A percentile compares a stretch with the other conserved stretches of the same genome.
These are phyloP conservation scores for Aquila chrysaetos DNA, from an alignment of 2,797 vertebrate genomes.

Conservation along the genomic window DNA sequence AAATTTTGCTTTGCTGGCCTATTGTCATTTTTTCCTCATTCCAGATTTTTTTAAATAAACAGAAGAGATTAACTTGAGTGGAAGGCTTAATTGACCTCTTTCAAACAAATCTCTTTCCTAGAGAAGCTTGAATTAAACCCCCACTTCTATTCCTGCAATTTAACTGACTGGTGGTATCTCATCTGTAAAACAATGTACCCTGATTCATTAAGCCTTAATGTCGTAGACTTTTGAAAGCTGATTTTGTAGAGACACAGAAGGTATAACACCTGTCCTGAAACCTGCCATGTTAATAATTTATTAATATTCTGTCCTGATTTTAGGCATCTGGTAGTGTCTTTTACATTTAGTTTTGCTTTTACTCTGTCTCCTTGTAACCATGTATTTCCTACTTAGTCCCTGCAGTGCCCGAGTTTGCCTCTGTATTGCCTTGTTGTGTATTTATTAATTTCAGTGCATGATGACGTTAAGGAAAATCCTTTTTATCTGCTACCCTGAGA, in stretches of 20 bases:
- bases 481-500: neutral
- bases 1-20: neutral
- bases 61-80: constrained; percentile 29
- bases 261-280: neutral
- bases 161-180: neutral
- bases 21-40: neutral
- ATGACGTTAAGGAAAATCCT: neutral
- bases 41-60: neutral
- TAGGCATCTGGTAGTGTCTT: neutral
- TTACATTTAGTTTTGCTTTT: neutral
- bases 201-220: neutral
- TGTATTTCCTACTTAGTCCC: neutral
- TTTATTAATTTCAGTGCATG: neutral
- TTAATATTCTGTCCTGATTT: neutral
- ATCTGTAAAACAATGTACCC: neutral
- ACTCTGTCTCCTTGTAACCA: neutral
- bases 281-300: neutral
- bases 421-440: neutral
- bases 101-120: constrained; percentile 13
- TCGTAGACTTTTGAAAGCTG: neutral
- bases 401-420: neutral
- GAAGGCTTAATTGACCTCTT: constrained; percentile 34
- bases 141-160: neutral
- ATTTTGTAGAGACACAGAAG: neutral
- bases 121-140: constrained; percentile 27